Conservation (phyloP, 1,140 invertebrate species). For the Lepidurus apus region DNA sequence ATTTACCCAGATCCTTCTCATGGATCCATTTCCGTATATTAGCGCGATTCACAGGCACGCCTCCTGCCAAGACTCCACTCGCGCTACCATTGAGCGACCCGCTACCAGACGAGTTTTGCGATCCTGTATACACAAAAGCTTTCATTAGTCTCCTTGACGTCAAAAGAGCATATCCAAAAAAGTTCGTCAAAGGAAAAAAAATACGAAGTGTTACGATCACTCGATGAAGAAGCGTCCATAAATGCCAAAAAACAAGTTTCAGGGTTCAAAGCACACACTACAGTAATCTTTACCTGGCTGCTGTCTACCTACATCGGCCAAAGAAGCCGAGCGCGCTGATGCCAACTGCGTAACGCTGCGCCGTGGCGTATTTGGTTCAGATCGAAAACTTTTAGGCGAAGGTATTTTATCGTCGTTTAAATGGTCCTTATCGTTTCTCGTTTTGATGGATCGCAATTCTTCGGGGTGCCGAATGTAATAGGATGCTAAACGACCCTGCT, state of each 20-base stretch:
- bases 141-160: neutral
- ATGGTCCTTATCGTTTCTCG: neutral
- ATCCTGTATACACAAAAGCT: neutral
- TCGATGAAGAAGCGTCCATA: neutral
- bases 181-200: neutral
- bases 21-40: slow-evolving; percentile 90
- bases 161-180: neutral
- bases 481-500: neutral
- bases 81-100: slow-evolving; percentile 6
- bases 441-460: neutral
- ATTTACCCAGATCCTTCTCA: slow-evolving; percentile 71
- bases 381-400: neutral
- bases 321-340: neutral
- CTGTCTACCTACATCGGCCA: neutral
- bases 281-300: neutral
- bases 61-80: neutral
- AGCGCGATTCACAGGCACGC: slow-evolving; percentile 47
- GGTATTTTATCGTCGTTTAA: neutral
- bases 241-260: neutral
- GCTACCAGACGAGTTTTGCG: neutral
- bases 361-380: neutral
- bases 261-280: neutral
- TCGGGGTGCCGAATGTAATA: neutral
- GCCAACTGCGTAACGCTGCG: slow-evolving; percentile 3
- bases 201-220: neutral